These are phyloP conservation scores for Hypanus sabinus DNA, from an alignment of 2,113 vertebrate genomes.

Conservation along the genomic window DNA sequence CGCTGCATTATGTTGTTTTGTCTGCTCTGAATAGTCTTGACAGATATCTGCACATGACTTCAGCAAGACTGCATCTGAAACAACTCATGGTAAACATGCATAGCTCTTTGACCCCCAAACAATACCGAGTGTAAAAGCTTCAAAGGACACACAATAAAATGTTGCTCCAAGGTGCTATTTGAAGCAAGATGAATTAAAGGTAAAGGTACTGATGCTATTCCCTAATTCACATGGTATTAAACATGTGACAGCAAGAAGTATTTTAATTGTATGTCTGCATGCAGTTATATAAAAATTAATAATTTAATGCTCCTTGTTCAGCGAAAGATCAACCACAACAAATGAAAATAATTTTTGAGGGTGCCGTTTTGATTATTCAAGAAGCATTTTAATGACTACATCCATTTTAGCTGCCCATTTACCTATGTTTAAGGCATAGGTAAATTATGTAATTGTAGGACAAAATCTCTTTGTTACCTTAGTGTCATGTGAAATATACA, in stretches of 20 bases:
- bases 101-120: no score
- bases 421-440: constrained; percentile 65
- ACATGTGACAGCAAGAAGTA: not conserved
- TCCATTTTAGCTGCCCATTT: constrained; percentile 86
- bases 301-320: no score
- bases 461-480: not conserved
- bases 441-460: not conserved
- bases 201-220: no score
- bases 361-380: constrained; percentile 87
- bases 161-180: no score
- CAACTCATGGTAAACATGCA: no score
- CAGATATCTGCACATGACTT: no score
- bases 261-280: not conserved
- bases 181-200: no score
- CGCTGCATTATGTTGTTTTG: no score
- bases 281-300: not conserved
- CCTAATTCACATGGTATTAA: not conserved
- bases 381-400: constrained; percentile 95
- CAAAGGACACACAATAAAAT: no score
- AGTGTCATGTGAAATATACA: constrained; percentile 20
- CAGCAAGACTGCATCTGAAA: no score
- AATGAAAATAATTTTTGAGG: constrained; percentile 87
- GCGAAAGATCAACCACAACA: constrained; percentile 55
- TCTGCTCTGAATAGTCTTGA: no score
- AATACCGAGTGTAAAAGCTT: no score